Evolutionary conservation across 2,113 vertebrate genomes (phyloP).

Genomic region (Manacus vitellinus): DNA sequence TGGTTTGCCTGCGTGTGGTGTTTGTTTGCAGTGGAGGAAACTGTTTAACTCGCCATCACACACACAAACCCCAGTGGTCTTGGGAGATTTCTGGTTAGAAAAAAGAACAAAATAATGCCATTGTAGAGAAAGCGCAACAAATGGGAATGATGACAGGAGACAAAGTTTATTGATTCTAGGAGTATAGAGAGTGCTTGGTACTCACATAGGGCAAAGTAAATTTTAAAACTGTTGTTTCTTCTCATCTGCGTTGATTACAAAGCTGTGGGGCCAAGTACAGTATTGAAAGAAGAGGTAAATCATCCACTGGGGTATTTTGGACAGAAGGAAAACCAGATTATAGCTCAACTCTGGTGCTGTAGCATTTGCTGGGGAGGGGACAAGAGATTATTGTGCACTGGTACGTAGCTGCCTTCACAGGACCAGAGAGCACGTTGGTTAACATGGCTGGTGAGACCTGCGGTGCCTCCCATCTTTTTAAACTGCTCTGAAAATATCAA

Average conservation of each 20-base stretch:
- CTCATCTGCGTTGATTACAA: not conserved
- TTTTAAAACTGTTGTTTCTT: not conserved
- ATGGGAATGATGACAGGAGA: not conserved
- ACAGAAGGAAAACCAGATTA: not conserved
- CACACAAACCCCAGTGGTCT: not conserved
- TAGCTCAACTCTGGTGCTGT: not conserved
- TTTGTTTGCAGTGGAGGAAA: not conserved
- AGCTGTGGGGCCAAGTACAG: not conserved
- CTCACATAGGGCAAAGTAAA: not conserved
- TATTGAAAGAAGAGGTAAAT: conserved; percentile 12
- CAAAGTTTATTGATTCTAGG: not conserved
- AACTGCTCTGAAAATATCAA: not conserved
- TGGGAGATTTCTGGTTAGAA: not conserved
- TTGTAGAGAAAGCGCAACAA: not conserved
- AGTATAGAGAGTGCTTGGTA: not conserved
- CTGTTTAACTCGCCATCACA: not conserved
- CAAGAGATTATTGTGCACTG: not conserved
- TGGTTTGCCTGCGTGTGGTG: not conserved
- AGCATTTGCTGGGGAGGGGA: not conserved
- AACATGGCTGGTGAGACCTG: not conserved
- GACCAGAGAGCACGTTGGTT: not conserved
- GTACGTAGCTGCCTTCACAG: not conserved
- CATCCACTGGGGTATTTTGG: not conserved
- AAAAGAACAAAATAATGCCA: not conserved
- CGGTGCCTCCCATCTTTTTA: not conserved